Evolutionary conservation across 2,113 vertebrate genomes (phyloP), one percentile per base, ranked within the genome.

Genomic region (Leptobrachium ailaonicum): DNA sequence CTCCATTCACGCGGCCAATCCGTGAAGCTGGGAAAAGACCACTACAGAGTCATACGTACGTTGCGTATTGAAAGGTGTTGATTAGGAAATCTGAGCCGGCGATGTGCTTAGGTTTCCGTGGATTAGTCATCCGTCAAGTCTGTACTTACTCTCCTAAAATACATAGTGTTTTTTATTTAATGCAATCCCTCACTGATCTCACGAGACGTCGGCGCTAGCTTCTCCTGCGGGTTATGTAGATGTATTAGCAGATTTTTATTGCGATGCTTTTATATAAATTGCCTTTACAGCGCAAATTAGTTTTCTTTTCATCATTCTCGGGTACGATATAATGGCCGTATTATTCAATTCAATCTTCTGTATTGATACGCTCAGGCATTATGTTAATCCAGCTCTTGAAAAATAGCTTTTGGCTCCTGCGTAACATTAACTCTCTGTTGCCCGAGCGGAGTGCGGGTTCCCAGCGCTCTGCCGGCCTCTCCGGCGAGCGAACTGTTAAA

Each of bases 261-360:
- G 63, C 41, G 74, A 69, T 74, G 63, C 54, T 66, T 74, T 74
- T 74, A 69, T 68, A 67, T 74, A 56, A 60, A 80, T 80, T 74
- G 78, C 71, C 73, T 80, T 80, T 80, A 74, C 71, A 80, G 71
- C 69, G 64, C 53, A 80, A 64, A 80, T 80, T 80, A 74, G 42
- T 70, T 74, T 58, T 58, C 66, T 41, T 80, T 80, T 80, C 53
- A 60, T 74, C 72, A 73, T 64, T 67, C 42, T 58, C 69, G 40
- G 72, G 47, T 75, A 81, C 72, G 58, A 69, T 72, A 73, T 69
- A 69, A 81, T 67, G 7, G 41, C 71, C 47, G 72, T 75, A 81
- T 75, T 81, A 75, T 75, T 75, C 53, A 68, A 62, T 75, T 81
- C 66, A 68, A 81, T 81, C 66, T 81, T 74, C 58, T 4, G 62